Conservation (phyloP, 2,797 vertebrate species). For the Rhincodon typus region DNA sequence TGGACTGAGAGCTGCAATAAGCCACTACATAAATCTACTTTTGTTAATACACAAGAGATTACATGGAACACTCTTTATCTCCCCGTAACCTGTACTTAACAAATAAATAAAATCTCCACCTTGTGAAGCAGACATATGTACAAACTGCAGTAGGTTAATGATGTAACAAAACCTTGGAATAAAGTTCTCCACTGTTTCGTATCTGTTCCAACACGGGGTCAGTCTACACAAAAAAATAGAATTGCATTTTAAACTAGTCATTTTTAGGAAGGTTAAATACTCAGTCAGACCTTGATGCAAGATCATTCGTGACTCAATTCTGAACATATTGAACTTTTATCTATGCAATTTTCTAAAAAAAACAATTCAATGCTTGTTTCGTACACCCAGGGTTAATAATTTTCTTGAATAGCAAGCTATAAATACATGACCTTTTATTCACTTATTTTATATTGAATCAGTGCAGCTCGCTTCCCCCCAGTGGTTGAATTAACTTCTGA, state of each 20-base stretch:
- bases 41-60: not conserved
- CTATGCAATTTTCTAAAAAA: not conserved
- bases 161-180: not conserved
- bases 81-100: not conserved
- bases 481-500: too few species aligned
- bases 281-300: not conserved
- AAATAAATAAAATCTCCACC: constrained; percentile 16
- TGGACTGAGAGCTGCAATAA: not conserved
- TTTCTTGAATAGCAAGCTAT: too few species aligned
- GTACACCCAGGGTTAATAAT: too few species aligned
- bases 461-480: too few species aligned
- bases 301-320: not conserved
- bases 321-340: not conserved
- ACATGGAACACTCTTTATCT: not conserved
- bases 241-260: not conserved
- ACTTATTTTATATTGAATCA: too few species aligned
- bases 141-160: not conserved
- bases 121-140: not conserved
- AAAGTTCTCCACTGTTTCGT: not conserved
- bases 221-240: not conserved
- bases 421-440: too few species aligned
- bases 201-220: not conserved
- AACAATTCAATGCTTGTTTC: not conserved
- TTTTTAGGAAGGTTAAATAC: not conserved
- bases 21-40: not conserved